Percentiles rank a stretch among this genome's conserved stretches.
phyloP scores from a whole-genome alignment of 2,113 vertebrate genomes.

The Gavia stellata region DNA sequence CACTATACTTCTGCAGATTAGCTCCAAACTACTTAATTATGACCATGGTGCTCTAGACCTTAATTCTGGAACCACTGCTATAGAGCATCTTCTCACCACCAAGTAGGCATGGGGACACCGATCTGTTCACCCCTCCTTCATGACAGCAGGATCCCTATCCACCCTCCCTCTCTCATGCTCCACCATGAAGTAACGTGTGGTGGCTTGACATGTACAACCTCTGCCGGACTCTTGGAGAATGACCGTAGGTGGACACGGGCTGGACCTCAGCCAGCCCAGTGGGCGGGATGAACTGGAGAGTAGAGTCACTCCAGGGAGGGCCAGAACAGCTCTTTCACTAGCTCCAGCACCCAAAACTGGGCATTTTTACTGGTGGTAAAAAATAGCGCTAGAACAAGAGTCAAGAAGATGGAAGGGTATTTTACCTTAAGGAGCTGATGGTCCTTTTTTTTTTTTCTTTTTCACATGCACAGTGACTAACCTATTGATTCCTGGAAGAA shows the following conservation, averaged over 20 bases:
- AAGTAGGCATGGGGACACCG: not conserved
- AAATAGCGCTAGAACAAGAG: not conserved
- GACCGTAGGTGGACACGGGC: not conserved
- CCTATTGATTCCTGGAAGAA: not conserved
- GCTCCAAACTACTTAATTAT: not conserved
- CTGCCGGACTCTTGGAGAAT: not conserved
- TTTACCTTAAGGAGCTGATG: not conserved
- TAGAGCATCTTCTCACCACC: not conserved
- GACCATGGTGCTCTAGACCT: not conserved
- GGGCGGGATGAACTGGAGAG: not conserved
- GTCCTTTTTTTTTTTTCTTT: not conserved
- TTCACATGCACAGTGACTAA: fast-evolving
- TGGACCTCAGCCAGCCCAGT: not conserved
- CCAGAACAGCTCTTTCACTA: not conserved
- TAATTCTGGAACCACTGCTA: not conserved
- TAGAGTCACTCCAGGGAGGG: not conserved
- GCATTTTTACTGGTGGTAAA: not conserved
- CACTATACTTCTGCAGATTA: not conserved
- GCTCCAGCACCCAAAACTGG: not conserved
- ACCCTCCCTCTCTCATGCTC: not conserved
- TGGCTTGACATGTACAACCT: not conserved
- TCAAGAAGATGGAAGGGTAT: not conserved
- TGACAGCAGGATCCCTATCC: not conserved
- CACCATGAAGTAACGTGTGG: fast-evolving
- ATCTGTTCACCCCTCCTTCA: not conserved